Percentiles rank a stretch among this genome's conserved stretches.
Conservation (phyloP, 2,888 invertebrate species). For the Hyles lineata region DNA sequence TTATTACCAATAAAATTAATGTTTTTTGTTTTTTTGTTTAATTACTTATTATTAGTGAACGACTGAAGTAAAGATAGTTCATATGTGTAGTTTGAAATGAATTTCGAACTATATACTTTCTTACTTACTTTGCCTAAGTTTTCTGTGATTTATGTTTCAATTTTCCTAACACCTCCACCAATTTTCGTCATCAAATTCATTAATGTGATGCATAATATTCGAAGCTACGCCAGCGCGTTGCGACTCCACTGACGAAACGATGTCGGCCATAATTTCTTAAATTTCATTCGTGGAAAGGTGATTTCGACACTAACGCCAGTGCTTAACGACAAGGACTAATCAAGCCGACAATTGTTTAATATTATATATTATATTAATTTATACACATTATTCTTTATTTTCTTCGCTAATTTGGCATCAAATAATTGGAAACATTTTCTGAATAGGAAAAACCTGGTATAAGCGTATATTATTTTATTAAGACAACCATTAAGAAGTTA, state of each 20-base stretch:
- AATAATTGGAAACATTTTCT: no score
- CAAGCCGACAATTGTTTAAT: slow-evolving; percentile 52
- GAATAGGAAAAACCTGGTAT: no score
- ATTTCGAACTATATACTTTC: not conserved
- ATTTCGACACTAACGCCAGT: slow-evolving; percentile 57
- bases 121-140: not conserved
- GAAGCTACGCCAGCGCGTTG: slow-evolving; percentile 48
- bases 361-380: no score
- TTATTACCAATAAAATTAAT: slow-evolving; percentile 2
- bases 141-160: not conserved
- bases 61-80: not conserved
- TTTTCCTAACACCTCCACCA: slow-evolving; percentile 7
- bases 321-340: slow-evolving; percentile 52
- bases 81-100: not conserved
- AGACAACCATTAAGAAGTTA: no score
- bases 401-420: not conserved
- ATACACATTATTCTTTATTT: slow-evolving; percentile 15
- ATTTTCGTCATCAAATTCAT: slow-evolving; percentile 43
- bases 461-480: no score
- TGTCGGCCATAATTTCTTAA: slow-evolving; percentile 62
- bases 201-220: slow-evolving; percentile 52
- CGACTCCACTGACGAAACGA: slow-evolving; percentile 56
- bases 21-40: not conserved
- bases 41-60: not conserved
- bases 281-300: slow-evolving; percentile 63